Conservation (phyloP, 1,140 invertebrate species). For the Onthophagus taurus region DNA sequence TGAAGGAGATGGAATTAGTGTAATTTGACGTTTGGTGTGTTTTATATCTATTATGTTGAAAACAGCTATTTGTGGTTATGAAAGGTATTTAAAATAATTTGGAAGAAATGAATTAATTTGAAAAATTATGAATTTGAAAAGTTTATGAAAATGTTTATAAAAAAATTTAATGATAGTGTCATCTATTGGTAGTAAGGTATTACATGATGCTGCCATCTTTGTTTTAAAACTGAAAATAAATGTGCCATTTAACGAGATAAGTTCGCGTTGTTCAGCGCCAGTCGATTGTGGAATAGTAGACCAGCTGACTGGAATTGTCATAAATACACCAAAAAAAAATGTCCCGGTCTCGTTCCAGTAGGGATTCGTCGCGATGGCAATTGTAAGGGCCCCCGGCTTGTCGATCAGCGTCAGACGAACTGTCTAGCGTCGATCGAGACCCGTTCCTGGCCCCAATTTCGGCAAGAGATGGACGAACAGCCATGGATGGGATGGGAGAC, state of each 20-base stretch:
- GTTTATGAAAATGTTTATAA: too few relatives aligned
- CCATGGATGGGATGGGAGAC: conserved; percentile 29
- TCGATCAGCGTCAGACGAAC: conserved; percentile 27
- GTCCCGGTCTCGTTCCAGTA: conserved; percentile 33
- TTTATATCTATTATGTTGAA: too few relatives aligned
- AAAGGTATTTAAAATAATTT: too few relatives aligned
- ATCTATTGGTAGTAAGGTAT: too few relatives aligned
- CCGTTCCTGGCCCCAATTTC: too few relatives aligned
- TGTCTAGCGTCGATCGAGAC: conserved; percentile 29
- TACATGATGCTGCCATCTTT: conserved; percentile 1
- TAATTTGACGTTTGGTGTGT: too few relatives aligned
- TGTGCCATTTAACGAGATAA: conserved; percentile 9
- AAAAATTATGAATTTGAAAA: too few relatives aligned
- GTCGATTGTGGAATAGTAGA: conserved; percentile 30
- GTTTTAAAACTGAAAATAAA: conserved; percentile 4
- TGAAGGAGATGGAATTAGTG: too few relatives aligned
- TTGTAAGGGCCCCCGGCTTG: conserved; percentile 18
- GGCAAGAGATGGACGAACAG: conserved; percentile 33
- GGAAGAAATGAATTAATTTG: too few relatives aligned
- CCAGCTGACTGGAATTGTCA: conserved; percentile 36
- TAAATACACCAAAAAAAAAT: too few relatives aligned
- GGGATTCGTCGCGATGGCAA: conserved; percentile 23
- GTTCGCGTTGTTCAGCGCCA: conserved; percentile 3
- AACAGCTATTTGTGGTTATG: too few relatives aligned
- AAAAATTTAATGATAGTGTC: too few relatives aligned